Base-by-base conservation (phyloP, 2,113 vertebrate genomes). In the Leptosomus discolor region DNA sequence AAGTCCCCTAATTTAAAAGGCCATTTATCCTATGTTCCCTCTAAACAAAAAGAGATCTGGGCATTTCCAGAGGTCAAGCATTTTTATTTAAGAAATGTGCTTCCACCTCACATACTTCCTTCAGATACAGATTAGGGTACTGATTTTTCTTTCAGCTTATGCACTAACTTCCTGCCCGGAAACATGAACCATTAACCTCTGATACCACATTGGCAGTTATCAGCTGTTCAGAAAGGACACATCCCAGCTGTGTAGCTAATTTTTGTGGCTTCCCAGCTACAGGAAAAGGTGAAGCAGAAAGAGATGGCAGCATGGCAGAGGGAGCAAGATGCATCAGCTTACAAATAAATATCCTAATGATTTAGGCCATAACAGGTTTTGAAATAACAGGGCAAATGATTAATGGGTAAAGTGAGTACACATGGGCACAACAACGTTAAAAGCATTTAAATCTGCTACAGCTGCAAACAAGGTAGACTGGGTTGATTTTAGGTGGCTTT, bases 401-500 rank as follows among this genome's bases (percentile, higher is more conserved):
- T 57, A 84, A 67, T 1, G 12, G n/a, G 21, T 9, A n/a, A 61
- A 5, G 8, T 5, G 15, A 71, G 34, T 29, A 61, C 21, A 56
- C 1, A 0, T 0, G 2, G 24, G 41, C 22, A 56, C 13, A 29
- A 34, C 6, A 27, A 12, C 1, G 0, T 56, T 13, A 57, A 6
- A 41, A 46, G 53, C 23, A 20, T 21, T 48, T 75, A 53, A 6
- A 51, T 12, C n/a, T 29, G 17, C 24, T 30, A 37, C 12, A 43
- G 48, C 0, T 30, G 54, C 51, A 73, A 71, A 68, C 27, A 61
- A 70, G 46, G 19, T 3, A 41, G 23, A n/a, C 20, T 16, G n/a
- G 51, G 57, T 43, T 80, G 78, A 32, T 15, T 39, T 57, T 3
- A 95, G 93, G 77, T 95, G 76, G 90, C 73, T 97, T 95, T 98